Evolutionary conservation across 2,888 invertebrate genomes (phyloP).

Genomic region (Thereva nobilitata): DNA sequence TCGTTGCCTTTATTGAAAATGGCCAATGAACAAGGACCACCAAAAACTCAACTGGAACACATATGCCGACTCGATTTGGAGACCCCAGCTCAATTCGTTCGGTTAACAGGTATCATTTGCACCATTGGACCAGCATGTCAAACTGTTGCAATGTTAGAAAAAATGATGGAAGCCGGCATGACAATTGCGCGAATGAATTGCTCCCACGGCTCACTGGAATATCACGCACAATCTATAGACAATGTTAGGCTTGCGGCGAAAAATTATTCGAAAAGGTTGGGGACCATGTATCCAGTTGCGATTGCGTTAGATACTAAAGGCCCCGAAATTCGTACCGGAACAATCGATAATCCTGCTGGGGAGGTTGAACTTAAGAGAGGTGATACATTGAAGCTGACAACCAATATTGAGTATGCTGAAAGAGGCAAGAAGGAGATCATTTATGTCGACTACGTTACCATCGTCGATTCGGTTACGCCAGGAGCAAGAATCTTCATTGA

Average conservation of each 20-base stretch:
- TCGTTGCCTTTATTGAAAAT: no score
- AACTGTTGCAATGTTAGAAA: conserved; percentile 78
- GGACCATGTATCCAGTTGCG: conserved; percentile 79
- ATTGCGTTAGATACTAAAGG: conserved; percentile 98
- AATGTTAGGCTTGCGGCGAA: conserved; percentile 85
- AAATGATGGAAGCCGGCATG: conserved; percentile 97
- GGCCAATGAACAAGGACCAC: conserved; percentile 58
- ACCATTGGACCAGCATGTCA: conserved; percentile 92
- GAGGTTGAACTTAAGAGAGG: conserved; percentile 89
- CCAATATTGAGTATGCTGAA: conserved; percentile 75
- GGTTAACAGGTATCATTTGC: conserved; percentile 96
- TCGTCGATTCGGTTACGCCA: conserved; percentile 83
- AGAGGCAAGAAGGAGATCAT: conserved; percentile 75
- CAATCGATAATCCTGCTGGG: conserved; percentile 82
- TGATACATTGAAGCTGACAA: conserved; percentile 79
- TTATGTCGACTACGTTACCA: conserved; percentile 93
- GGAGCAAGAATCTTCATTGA: conserved; percentile 91
- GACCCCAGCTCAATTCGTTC: conserved; percentile 82
- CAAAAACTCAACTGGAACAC: conserved; percentile 78
- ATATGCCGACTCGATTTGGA: conserved; percentile 93
- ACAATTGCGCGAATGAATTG: conserved; percentile 95
- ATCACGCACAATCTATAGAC: conserved; percentile 86
- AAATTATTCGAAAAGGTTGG: conserved; percentile 74
- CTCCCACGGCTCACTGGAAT: conserved; percentile 94
- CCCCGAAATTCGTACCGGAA: conserved; percentile 96